phyloP scores from a whole-genome alignment of 2,113 vertebrate species.

The Hydropotes inermis region DNA sequence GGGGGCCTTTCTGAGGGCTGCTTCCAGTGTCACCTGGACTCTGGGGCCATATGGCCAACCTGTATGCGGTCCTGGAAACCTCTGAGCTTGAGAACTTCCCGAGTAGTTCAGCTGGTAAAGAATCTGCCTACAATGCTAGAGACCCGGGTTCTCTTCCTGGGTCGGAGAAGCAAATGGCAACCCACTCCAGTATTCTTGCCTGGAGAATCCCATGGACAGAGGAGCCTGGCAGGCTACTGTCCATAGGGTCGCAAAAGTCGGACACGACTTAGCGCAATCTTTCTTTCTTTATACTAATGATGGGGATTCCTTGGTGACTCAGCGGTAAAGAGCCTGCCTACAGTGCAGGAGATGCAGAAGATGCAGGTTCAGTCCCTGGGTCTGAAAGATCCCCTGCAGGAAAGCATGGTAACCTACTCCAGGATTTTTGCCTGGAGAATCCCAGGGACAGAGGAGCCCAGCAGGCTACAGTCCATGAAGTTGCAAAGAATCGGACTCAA shows the following conservation, averaged over 20 bases:
- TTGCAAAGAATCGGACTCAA: not conserved
- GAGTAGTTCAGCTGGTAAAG: not conserved
- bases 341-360: not conserved
- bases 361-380: not conserved
- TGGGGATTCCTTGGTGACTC: not conserved
- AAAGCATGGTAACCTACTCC: not conserved
- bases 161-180: not conserved
- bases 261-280: not conserved
- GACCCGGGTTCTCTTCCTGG: not conserved
- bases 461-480: not conserved
- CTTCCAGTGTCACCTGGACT: constrained; percentile 68
- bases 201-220: not conserved
- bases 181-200: not conserved
- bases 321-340: not conserved
- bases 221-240: not conserved
- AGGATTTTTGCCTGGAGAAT: not conserved
- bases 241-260: not conserved
- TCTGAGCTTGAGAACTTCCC: constrained; percentile 42
- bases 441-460: not conserved
- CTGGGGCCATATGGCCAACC: not conserved
- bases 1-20: constrained; percentile 55
- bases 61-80: constrained; percentile 21
- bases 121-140: not conserved
- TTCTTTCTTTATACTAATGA: not conserved
- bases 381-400: not conserved